Evolutionary conservation across 2,888 invertebrate genomes (phyloP), one percentile per base, ranked within the genome.

Genomic region (Nemurella pictetii): DNA sequence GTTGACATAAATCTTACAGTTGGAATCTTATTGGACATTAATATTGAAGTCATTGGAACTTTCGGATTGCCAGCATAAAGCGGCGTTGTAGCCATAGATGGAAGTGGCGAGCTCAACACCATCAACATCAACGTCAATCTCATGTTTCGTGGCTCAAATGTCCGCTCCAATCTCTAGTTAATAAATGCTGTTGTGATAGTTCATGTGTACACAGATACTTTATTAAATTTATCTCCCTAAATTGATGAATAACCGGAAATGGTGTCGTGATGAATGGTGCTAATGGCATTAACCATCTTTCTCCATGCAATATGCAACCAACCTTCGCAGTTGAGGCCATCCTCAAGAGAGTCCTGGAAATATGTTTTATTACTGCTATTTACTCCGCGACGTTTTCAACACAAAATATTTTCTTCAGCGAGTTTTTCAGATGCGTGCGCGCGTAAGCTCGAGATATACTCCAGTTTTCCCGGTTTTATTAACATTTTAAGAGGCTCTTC

Each of bases 41-140:
- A 75, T 83, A 83, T 83, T 83, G 73, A 83, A 83, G 83, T 26
- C 75, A 83, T 83, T 83, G 83, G 83, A 83, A 83, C 28, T 83
- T 83, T 83, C 9, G 5, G 25, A 25, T 83, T 4, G 27, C 25
- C 5, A 20, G 12, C 55, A 20, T 55, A 12, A 55, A 55, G 1
- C 55, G 20, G 9, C 1, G 32, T 5, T 32, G 15, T 20, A 2
- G 15, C 55, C 20, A 55, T 55, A 7, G 12, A 35, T 7, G 12
- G 12, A 35, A 35, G 35, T n/a, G n/a, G n/a, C n/a, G n/a, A n/a
- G n/a, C n/a, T n/a, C n/a, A n/a, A n/a, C n/a, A n/a, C n/a, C n/a
- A n/a, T n/a, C 35, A 35, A 20, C 5, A 20, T 20, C 20, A 20
- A 55, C 20, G 15, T 55, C 55, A 2, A 20, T 55, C 20, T 55